Evolutionary conservation across 2,113 vertebrate genomes (phyloP).

Genomic region (Mesocricetus auratus): DNA sequence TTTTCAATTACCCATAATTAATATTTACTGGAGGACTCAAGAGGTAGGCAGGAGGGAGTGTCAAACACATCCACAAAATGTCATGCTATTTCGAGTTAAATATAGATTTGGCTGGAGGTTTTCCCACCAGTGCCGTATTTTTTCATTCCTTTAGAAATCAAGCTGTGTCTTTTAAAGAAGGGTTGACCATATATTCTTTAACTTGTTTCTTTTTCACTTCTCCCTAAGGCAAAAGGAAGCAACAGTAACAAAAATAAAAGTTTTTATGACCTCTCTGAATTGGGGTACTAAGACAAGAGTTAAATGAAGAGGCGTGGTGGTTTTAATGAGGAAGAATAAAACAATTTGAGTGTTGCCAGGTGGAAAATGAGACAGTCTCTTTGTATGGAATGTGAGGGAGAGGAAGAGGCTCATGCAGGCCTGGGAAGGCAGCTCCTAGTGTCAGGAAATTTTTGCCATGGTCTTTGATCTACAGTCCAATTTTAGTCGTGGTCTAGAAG

Average conservation of each 20-base stretch:
- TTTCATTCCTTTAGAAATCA: constrained; percentile 78
- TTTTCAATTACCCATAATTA: constrained; percentile 71
- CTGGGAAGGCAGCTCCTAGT: constrained; percentile 64
- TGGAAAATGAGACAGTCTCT: constrained; percentile 73
- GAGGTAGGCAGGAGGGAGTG: not conserved
- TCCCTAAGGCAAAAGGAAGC: constrained; percentile 75
- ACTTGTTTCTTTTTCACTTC: constrained; percentile 77
- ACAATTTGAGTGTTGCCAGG: constrained; percentile 79
- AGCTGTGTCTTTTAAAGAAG: constrained; percentile 79
- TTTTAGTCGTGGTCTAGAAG: constrained; percentile 69
- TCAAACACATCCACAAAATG: constrained; percentile 59
- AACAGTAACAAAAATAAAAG: constrained; percentile 78
- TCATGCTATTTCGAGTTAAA: constrained; percentile 73
- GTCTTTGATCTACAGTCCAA: constrained; percentile 79
- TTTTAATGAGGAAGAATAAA: constrained; percentile 82
- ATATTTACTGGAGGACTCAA: constrained; percentile 65
- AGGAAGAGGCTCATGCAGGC: not conserved
- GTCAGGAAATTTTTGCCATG: constrained; percentile 74
- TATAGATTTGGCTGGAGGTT: constrained; percentile 62
- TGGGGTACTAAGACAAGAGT: constrained; percentile 77
- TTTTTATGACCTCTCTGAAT: constrained; percentile 75
- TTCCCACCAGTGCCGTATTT: constrained; percentile 60
- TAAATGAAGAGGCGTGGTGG: constrained; percentile 79
- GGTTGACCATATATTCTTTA: constrained; percentile 71
- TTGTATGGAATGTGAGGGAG: constrained; percentile 55